Conservation (phyloP, 2,113 vertebrate species). For the Indri indri region DNA sequence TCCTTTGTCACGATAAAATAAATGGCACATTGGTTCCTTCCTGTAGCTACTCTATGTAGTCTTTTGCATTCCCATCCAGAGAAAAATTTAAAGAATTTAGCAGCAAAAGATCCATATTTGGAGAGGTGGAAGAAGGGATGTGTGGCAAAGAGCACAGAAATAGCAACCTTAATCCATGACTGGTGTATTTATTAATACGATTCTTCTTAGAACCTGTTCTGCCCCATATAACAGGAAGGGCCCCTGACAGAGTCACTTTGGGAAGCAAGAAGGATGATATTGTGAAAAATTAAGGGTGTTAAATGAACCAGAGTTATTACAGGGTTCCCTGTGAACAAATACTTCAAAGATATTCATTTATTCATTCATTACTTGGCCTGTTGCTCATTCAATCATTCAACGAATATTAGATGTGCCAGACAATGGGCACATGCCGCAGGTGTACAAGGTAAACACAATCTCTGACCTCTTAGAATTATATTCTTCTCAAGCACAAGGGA, state of each 20-base stretch:
- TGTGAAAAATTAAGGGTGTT: conserved; percentile 13
- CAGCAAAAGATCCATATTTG: background rate
- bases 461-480: background rate
- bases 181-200: background rate
- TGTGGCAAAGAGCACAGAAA: background rate
- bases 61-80: background rate
- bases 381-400: background rate
- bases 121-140: background rate
- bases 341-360: background rate
- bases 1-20: background rate
- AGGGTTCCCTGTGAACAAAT: background rate
- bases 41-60: background rate
- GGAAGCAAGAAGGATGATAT: background rate
- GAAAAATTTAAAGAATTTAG: background rate
- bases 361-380: background rate
- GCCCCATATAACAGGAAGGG: background rate
- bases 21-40: background rate
- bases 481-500: conserved; percentile 5
- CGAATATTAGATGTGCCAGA: background rate
- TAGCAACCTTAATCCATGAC: background rate
- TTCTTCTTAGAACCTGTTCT: background rate
- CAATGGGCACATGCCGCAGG: background rate
- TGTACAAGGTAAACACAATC: background rate
- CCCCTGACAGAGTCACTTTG: background rate
- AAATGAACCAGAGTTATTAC: background rate